These are phyloP conservation scores for Cryptus viduatorius DNA, from an alignment of 2,888 invertebrate genomes.

Conservation along the genomic window DNA sequence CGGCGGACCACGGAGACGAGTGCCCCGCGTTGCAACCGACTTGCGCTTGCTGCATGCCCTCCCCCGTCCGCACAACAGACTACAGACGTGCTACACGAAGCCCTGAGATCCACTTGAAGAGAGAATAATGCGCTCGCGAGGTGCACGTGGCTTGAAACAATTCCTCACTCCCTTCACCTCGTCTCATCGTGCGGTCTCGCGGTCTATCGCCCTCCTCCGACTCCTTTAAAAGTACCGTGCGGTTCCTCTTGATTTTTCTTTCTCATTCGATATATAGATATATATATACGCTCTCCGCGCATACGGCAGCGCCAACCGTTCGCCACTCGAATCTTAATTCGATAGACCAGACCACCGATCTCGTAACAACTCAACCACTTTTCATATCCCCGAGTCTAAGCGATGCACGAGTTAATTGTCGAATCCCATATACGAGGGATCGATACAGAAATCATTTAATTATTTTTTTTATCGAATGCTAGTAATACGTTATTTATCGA, in stretches of 20 bases:
- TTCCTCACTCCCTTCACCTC: conserved; percentile 16
- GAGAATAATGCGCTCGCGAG: conserved; percentile 77
- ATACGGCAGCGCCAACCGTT: neutral
- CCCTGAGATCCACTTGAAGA: conserved; percentile 76
- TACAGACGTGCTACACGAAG: conserved; percentile 5
- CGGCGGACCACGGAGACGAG: conserved; percentile 17
- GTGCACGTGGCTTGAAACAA: conserved; percentile 78
- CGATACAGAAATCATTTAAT: too few relatives aligned
- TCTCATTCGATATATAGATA: neutral
- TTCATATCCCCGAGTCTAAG: neutral
- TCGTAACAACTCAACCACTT: neutral
- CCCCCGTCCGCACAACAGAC: conserved; percentile 7
- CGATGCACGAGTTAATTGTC: neutral
- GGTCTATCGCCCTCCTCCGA: conserved; percentile 18
- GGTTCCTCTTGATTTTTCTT: conserved; percentile 2
- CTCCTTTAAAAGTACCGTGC: neutral
- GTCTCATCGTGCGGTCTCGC: conserved; percentile 1
- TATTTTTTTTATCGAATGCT: too few relatives aligned
- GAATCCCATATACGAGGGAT: too few relatives aligned
- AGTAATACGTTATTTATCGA: too few relatives aligned
- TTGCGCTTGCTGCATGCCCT: conserved; percentile 1
- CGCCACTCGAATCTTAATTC: conserved; percentile 26
- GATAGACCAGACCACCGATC: conserved; percentile 9
- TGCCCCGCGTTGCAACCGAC: neutral
- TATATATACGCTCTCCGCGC: neutral